Base-by-base conservation (phyloP, 2,797 vertebrate genomes). In the Borostomias antarcticus region DNA sequence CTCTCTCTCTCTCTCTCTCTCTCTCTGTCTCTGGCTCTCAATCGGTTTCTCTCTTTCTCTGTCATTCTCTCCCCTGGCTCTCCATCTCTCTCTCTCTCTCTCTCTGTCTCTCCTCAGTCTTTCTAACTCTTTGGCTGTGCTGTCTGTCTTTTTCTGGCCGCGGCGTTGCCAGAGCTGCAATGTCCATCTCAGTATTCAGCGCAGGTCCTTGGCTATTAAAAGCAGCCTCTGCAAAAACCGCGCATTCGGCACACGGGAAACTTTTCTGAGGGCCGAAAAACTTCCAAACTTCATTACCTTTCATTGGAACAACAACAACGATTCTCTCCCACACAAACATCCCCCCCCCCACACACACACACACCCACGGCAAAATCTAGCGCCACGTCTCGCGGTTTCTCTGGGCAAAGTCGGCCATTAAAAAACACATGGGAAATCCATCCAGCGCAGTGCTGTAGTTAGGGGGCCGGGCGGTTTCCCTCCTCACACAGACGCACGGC, bases 351-450 rank as follows among this genome's bases (percentile, higher is more conserved):
- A 37, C 13, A 1, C 66, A 68, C 53, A 35, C 43, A 15, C 9
- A 33, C 32, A 19, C 47, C 25, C 52, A 4, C 77, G 72, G 25
- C 30, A 84, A 82, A 77, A 58, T 63, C 72, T 54, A 78, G 73
- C 15, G 13, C 63, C 2, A 64, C 61, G 72, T 74, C 64, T 73
- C 1, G 72, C 43, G 77, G 76, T 85, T 86, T 84, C 69, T 69
- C 69, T 73, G 74, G n/a, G 70, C 73, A 72, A 80, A 64, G 68
- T 74, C 78, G 73, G 64, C 78, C 72, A 78, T 88, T 81, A 81
- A 71, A 80, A 89, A 76, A 83, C 86, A 73, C 86, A 89, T 62
- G 80, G 82, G 81, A 86, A 89, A 90, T 89, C 82, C 89, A 89
- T 89, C 89, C 90, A 89, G 75, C 4, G 80, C 7, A 8, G 47